Evolutionary conservation across 1,140 invertebrate species (phyloP).

Genomic region (Anoplolepis gracilipes): DNA sequence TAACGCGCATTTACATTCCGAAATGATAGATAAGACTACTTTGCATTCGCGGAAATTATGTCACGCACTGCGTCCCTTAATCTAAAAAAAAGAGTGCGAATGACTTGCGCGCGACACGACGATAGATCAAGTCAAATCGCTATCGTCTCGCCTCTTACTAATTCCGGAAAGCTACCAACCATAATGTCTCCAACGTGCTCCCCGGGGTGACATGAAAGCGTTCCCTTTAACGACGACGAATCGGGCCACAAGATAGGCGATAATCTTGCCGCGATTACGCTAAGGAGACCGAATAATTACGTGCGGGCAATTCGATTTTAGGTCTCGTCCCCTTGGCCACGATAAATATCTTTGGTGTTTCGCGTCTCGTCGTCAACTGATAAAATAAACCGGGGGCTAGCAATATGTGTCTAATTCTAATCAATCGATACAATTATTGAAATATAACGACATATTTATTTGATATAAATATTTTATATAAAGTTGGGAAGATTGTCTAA

Average conservation of each 20-base stretch:
- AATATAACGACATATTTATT: background rate
- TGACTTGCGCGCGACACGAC: background rate
- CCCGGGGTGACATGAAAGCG: conserved; percentile 83
- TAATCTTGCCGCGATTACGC: conserved; percentile 82
- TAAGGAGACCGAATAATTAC: conserved; percentile 77
- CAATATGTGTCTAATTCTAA: background rate
- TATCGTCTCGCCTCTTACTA: conserved; percentile 78
- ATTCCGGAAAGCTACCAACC: conserved; percentile 79
- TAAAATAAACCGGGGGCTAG: background rate
- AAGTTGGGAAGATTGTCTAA: background rate
- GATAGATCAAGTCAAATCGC: conserved; percentile 37
- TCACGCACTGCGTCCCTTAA: background rate
- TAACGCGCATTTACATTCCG: background rate
- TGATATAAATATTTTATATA: too few relatives aligned
- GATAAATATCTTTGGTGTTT: conserved; percentile 14
- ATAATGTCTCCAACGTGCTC: conserved; percentile 75
- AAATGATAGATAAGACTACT: background rate
- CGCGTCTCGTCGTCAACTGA: conserved; percentile 28
- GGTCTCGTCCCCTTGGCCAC: background rate
- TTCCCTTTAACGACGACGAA: conserved; percentile 85
- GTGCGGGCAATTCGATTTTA: conserved; percentile 61
- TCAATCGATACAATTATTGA: background rate
- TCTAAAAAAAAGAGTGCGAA: background rate
- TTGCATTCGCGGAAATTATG: background rate
- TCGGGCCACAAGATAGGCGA: conserved; percentile 84